Conservation (phyloP, 2,888 invertebrate species). For the Ecdyonurus torrentis region DNA sequence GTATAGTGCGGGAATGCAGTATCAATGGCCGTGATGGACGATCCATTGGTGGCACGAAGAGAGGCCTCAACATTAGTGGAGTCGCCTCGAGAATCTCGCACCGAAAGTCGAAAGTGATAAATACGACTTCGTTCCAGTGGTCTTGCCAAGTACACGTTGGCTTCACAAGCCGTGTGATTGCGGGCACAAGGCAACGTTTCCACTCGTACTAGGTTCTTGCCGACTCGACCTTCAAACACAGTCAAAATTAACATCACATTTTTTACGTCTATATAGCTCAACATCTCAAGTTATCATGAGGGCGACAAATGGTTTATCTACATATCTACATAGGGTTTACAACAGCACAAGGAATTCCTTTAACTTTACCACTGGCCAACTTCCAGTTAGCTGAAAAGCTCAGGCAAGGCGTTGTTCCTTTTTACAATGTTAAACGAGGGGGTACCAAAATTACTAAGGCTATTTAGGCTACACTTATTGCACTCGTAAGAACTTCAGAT, state of each 20-base stretch:
- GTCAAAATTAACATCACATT: neutral
- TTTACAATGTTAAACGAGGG: too few relatives aligned
- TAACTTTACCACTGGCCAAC: too few relatives aligned
- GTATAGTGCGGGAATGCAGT: constrained; percentile 70
- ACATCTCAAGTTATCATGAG: neutral
- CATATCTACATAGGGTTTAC: too few relatives aligned
- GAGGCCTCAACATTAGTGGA: constrained; percentile 59
- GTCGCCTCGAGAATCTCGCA: constrained; percentile 58
- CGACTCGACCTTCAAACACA: constrained; percentile 36
- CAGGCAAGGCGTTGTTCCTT: too few relatives aligned
- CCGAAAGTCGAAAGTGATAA: constrained; percentile 60
- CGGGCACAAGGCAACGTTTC: constrained; percentile 70
- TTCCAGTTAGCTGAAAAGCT: too few relatives aligned
- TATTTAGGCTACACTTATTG: too few relatives aligned
- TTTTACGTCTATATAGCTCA: neutral
- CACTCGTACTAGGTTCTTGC: constrained; percentile 58
- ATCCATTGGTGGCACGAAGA: constrained; percentile 67
- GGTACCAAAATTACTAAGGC: too few relatives aligned
- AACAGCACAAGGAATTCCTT: neutral
- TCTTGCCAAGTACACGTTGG: constrained; percentile 63
- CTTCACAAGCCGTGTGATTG: constrained; percentile 78
- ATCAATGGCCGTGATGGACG: constrained; percentile 50
- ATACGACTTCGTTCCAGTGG: constrained; percentile 64
- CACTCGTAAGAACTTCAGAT: too few relatives aligned
- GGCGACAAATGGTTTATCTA: too few relatives aligned